Evolutionary conservation across 2,797 vertebrate genomes (phyloP).

Genomic region (Glossophaga mutica): DNA sequence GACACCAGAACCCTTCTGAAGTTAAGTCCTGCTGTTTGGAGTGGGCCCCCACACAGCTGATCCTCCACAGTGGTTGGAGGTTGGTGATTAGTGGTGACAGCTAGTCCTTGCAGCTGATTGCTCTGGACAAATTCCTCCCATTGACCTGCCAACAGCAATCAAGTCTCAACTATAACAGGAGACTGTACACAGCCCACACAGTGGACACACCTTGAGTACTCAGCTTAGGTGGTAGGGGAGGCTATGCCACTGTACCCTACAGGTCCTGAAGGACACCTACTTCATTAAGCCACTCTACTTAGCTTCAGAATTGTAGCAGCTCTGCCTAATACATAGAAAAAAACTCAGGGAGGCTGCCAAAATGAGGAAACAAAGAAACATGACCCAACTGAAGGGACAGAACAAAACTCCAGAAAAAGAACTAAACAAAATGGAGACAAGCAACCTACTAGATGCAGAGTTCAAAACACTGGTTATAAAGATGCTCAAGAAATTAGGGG

Average conservation of each 20-base stretch:
- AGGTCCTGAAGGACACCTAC: background rate
- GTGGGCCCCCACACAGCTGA: background rate
- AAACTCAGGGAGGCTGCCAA: background rate
- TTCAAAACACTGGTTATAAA: background rate
- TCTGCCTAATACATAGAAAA: background rate
- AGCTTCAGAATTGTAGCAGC: background rate
- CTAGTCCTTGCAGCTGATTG: background rate
- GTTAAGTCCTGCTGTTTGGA: background rate
- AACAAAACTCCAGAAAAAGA: background rate
- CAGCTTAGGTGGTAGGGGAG: background rate
- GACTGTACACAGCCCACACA: background rate
- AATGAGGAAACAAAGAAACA: background rate
- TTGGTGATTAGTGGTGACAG: background rate
- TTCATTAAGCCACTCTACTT: background rate
- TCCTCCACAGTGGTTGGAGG: background rate
- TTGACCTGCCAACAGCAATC: background rate
- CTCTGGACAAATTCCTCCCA: background rate
- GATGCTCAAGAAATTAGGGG: background rate
- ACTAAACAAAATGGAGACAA: background rate
- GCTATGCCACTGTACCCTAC: too few relatives aligned
- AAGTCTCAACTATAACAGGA: background rate
- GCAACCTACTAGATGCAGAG: background rate
- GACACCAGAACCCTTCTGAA: background rate
- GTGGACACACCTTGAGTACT: background rate
- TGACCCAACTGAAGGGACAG: background rate